Conservation (phyloP, 2,113 vertebrate genomes). For the Scomber japonicus region DNA sequence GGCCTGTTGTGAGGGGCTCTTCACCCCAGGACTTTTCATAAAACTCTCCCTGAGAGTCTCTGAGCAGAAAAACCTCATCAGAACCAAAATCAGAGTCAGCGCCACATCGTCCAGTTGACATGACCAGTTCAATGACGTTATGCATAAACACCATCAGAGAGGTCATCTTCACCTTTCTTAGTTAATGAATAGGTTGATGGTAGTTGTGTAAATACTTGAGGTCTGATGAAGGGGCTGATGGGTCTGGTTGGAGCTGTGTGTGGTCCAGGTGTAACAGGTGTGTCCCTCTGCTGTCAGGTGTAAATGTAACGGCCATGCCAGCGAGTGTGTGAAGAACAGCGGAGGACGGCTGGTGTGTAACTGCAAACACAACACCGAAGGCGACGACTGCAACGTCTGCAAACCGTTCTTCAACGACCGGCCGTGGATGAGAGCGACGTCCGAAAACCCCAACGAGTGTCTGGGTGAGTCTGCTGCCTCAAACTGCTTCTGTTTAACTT, state of each 20-base stretch:
- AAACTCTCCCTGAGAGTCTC: slow-evolving; percentile 1
- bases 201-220: no score
- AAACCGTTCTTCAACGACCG: slow-evolving; percentile 95
- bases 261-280: slow-evolving; percentile 31
- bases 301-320: slow-evolving; percentile 97
- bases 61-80: neutral
- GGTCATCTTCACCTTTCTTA: no score
- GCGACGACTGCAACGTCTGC: slow-evolving; percentile 91
- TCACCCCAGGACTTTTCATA: slow-evolving; percentile 3
- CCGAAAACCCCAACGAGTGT: slow-evolving; percentile 92
- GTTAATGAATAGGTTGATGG: no score
- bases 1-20: slow-evolving; percentile 60
- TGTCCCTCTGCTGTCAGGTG: slow-evolving; percentile 84
- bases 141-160: no score
- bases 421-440: slow-evolving; percentile 93
- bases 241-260: neutral
- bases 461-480: slow-evolving; percentile 84
- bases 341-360: slow-evolving; percentile 88
- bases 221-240: no score
- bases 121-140: no score
- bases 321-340: slow-evolving; percentile 90
- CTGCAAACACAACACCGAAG: slow-evolving; percentile 96
- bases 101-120: no score
- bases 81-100: neutral
- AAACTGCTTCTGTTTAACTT: no score